Conservation (phyloP, 2,888 invertebrate species). For the Cancer borealis region DNA sequence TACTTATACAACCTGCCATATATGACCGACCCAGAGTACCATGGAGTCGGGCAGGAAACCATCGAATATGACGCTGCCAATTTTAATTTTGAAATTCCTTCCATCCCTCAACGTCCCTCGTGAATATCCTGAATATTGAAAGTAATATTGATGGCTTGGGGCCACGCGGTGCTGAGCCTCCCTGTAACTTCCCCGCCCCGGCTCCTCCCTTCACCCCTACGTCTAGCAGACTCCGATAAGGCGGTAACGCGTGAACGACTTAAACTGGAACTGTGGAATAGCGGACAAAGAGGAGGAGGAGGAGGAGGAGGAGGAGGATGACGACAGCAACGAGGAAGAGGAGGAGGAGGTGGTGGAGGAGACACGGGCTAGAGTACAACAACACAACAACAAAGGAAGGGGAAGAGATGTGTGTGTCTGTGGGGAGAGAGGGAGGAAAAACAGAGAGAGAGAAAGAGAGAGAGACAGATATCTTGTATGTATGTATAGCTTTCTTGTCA, state of each 20-base stretch:
- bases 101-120: not conserved
- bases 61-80: not conserved
- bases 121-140: not conserved
- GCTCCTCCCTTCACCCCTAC: not conserved
- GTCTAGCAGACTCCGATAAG: not conserved
- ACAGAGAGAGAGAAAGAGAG: not conserved
- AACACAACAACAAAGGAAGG: too few species aligned
- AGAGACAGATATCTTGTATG: not conserved
- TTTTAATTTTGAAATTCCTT: conserved; percentile 9
- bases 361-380: too few species aligned
- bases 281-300: not conserved
- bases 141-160: not conserved
- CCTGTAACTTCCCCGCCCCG: not conserved
- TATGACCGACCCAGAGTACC: not conserved
- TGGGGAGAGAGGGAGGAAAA: not conserved
- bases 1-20: too few species aligned
- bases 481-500: too few species aligned
- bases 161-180: not conserved
- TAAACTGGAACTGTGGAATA: not conserved
- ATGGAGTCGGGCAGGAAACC: not conserved
- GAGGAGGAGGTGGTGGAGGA: not conserved
- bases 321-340: not conserved
- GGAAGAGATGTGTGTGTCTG: not conserved
- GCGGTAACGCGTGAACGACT: not conserved
- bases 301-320: not conserved